Evolutionary conservation across 2,888 invertebrate genomes (phyloP).

Genomic region (Megalurothrips usitatus): DNA sequence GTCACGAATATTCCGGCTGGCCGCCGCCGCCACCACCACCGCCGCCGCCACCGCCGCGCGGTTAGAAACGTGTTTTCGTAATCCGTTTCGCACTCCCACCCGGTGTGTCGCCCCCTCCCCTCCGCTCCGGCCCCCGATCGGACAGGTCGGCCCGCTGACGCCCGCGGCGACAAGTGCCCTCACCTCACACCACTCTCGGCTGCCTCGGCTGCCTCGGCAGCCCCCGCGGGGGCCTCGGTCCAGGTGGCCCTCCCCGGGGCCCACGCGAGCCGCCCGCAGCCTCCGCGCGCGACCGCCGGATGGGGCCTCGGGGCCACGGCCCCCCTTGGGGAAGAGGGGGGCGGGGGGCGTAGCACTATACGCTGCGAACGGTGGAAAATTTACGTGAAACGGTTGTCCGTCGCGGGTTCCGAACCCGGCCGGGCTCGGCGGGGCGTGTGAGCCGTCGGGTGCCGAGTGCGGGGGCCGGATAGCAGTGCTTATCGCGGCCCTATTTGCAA

Average conservation of each 20-base stretch:
- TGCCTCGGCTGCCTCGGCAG: no score
- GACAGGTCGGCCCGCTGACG: neutral
- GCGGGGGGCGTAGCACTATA: no score
- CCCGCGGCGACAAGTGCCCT: conserved; percentile 5
- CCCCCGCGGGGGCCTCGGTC: neutral
- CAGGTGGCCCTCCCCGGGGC: neutral
- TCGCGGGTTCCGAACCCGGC: no score
- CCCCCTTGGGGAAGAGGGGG: no score
- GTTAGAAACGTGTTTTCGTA: conserved; percentile 5
- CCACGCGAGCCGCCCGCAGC: neutral
- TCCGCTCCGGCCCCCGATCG: neutral
- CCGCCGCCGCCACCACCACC: neutral
- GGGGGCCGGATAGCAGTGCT: no score
- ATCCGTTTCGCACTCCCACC: neutral
- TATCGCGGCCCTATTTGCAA: no score
- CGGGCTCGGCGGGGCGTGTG: no score
- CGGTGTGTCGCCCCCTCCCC: neutral
- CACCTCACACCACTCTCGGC: conserved; percentile 3
- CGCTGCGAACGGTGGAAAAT: no score
- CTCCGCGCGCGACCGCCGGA: no score
- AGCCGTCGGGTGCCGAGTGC: no score
- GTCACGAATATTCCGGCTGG: neutral
- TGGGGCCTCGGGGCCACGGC: no score
- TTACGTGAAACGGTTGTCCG: no score
- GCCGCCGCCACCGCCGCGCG: neutral